Conservation (phyloP, 1,140 invertebrate genomes). For the Radopholus similis region DNA sequence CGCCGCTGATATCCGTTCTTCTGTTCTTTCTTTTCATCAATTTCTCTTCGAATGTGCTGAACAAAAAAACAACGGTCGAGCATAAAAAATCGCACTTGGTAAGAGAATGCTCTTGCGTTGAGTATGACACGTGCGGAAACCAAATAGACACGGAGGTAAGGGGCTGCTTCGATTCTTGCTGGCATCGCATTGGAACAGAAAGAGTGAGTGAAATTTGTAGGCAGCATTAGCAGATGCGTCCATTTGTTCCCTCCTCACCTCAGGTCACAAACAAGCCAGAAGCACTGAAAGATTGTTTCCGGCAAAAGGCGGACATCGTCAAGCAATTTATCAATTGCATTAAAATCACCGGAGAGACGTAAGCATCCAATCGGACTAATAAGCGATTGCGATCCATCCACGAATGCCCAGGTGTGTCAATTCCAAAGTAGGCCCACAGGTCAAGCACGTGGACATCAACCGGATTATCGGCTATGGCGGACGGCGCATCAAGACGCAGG, state of each 20-base stretch:
- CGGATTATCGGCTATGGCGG: background rate
- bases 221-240: background rate
- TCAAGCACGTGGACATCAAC: background rate
- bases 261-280: background rate
- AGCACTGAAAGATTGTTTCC: background rate
- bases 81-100: no score
- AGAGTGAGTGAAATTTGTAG: background rate
- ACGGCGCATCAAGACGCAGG: background rate
- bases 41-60: no score
- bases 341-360: background rate
- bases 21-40: no score
- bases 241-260: background rate
- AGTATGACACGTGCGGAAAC: background rate
- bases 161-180: background rate
- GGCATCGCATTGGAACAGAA: background rate
- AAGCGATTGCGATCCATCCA: background rate
- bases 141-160: background rate
- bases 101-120: background rate
- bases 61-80: no score
- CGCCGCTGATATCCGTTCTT: no score
- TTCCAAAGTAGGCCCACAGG: background rate
- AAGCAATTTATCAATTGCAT: background rate
- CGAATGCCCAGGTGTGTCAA: background rate
- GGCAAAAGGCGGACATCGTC: background rate
- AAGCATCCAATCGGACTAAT: background rate